Evolutionary conservation across 2,888 invertebrate species (phyloP).

Genomic region (Physocephala rufipes): DNA sequence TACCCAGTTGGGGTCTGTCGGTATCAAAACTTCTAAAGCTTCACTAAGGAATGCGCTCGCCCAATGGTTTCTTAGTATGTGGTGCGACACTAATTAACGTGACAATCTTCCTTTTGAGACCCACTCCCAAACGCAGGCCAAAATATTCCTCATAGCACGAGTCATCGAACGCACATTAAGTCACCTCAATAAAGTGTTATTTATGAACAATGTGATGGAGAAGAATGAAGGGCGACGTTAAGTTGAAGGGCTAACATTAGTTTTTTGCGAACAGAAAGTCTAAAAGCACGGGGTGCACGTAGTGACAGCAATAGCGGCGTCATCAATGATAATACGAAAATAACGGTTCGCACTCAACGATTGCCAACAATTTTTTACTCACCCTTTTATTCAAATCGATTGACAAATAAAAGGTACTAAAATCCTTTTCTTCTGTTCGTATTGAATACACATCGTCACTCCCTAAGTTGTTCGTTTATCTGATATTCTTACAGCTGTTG

Average conservation of each 20-base stretch:
- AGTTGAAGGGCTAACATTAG: background rate
- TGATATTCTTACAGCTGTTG: background rate
- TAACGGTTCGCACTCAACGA: background rate
- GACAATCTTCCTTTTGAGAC: background rate
- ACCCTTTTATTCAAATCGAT: too few species aligned
- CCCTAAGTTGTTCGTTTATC: background rate
- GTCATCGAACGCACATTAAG: slow-evolving; percentile 17
- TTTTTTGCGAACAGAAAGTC: too few species aligned
- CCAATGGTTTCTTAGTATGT: background rate
- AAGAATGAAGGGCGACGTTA: background rate
- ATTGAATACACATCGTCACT: too few species aligned
- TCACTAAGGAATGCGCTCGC: slow-evolving; percentile 21
- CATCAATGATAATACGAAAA: background rate
- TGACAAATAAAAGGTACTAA: background rate
- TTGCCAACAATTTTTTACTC: background rate
- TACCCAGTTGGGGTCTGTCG: slow-evolving; percentile 3
- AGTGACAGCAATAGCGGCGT: background rate
- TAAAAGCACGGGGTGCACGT: too few species aligned
- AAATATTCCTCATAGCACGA: slow-evolving; percentile 1
- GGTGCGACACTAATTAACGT: slow-evolving; percentile 17
- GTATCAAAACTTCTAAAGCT: slow-evolving; percentile 18
- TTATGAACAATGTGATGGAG: background rate
- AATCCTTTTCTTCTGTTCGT: background rate
- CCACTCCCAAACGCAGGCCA: background rate
- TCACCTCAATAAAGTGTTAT: slow-evolving; percentile 14